phyloP scores from a whole-genome alignment of 2,888 invertebrate genomes.

The Drosophila tripunctata region DNA sequence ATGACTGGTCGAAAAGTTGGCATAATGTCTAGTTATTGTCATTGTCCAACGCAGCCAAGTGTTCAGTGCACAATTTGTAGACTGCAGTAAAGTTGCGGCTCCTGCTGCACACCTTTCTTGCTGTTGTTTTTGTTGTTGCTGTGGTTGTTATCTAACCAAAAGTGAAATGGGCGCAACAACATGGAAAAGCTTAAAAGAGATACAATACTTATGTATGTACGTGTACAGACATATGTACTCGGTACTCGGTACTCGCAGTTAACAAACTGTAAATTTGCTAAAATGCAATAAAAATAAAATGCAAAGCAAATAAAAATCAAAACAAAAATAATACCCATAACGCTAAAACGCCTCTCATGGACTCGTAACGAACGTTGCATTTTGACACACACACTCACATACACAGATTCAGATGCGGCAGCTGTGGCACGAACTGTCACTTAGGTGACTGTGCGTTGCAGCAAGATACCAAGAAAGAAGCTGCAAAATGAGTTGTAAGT shows the following conservation, averaged over 20 bases:
- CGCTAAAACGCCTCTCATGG: conserved; percentile 37
- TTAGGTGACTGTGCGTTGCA: conserved; percentile 1
- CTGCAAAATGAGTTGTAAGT: conserved; percentile 17
- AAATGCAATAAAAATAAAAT: conserved; percentile 51
- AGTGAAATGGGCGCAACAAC: conserved; percentile 65
- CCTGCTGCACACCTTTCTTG: neutral
- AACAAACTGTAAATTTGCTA: conserved; percentile 74
- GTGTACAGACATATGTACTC: too few species aligned
- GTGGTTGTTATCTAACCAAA: conserved; percentile 68
- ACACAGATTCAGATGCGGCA: conserved; percentile 5
- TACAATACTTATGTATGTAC: conserved; percentile 51
- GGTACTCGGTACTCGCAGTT: conserved; percentile 47
- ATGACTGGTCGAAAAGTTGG: conserved; percentile 42
- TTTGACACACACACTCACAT: conserved; percentile 18
- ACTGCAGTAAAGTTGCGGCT: conserved; percentile 27
- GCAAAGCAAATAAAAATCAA: conserved; percentile 51
- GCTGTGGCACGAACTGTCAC: conserved; percentile 1
- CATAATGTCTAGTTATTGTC: conserved; percentile 36
- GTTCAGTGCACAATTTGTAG: conserved; percentile 35
- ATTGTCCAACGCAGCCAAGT: conserved; percentile 51
- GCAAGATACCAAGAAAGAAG: conserved; percentile 20
- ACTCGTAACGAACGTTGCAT: conserved; percentile 44
- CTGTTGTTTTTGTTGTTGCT: neutral
- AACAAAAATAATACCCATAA: conserved; percentile 13
- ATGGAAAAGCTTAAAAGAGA: conserved; percentile 58